These are phyloP conservation scores for Drosophila pegasa DNA, from an alignment of 2,888 invertebrate genomes.

Conservation along the genomic window DNA sequence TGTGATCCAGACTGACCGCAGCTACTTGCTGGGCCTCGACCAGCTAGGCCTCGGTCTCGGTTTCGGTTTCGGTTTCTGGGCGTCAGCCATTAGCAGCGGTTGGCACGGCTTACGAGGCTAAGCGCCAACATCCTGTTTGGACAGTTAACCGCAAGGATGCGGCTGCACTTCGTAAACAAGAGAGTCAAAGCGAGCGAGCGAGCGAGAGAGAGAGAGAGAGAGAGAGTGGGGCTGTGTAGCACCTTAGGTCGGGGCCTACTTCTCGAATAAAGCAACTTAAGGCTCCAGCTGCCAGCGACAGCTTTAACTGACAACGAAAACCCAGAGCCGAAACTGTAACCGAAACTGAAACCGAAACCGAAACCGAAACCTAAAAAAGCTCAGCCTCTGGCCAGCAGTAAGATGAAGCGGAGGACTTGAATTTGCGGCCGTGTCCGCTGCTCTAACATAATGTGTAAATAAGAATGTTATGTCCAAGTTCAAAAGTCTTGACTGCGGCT, in stretches of 20 bases:
- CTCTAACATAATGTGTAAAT: conserved; percentile 11
- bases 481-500: conserved; percentile 37
- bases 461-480: conserved; percentile 50
- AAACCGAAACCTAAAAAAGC: conserved; percentile 18
- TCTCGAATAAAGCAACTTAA: conserved; percentile 41
- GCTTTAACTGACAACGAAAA: conserved; percentile 52
- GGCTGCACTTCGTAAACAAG: conserved; percentile 16
- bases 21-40: conserved; percentile 23
- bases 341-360: conserved; percentile 20
- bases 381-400: conserved; percentile 15
- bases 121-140: conserved; percentile 33
- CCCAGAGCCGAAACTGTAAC: conserved; percentile 34
- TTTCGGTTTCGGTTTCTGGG: conserved; percentile 6
- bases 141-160: conserved; percentile 30
- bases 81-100: conserved; percentile 43
- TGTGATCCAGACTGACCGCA: conserved; percentile 27
- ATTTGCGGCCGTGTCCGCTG: neutral
- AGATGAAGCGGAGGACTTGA: conserved; percentile 31
- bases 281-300: conserved; percentile 16
- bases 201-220: neutral
- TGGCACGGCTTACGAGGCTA: conserved; percentile 11
- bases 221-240: neutral
- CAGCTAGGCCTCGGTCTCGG: conserved; percentile 7
- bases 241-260: neutral
- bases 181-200: neutral